Evolutionary conservation across 2,113 vertebrate species (phyloP), one percentile per base, ranked within the genome.

Genomic region (Dryoscopus gambensis): DNA sequence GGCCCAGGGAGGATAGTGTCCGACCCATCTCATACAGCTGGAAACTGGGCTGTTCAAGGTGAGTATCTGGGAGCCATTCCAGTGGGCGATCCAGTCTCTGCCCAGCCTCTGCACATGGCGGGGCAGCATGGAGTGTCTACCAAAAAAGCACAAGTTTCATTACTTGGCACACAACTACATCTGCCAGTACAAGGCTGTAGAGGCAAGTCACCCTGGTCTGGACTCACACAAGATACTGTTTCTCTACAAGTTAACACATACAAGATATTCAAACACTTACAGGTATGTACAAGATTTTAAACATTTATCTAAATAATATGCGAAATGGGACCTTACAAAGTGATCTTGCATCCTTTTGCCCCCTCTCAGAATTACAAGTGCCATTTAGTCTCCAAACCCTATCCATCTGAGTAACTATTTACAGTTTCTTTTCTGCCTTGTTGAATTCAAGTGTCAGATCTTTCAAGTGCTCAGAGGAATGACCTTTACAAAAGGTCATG

Each of bases 111-210:
- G 99, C 97, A 99, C 67, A 20, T 97, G 97, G 82, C 96, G 98
- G 73, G 98, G 94, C 93, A 99, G 98, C 99, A 99, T 99, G 97
- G 97, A 94, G 96, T 40, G 94, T 82, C 99, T 99, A 95, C 71
- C 93, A 97, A 84, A 96, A 53, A 84, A 94, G 40, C 27, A 71
- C 4, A 89, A 11, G 8, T 50, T 68, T 89, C 60, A 53, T 52
- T 73, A 84, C 24, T 52, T 57, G 47, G 47, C 50, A 86, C 31
- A 22, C 15, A 67, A 27, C 30, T 53, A 50, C 39, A 67, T 9
- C 25, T 0, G 1, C 68, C 44, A 57, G 11, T 4, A 73, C 39
- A 74, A 55, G 20, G 44, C 46, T 84, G 19, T 10, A 28, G 35
- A 60, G 35, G 30, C 14, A 80, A 76, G 16, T 31, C 62, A 75